phyloP scores from a whole-genome alignment of 2,888 invertebrate genomes.

The Megamerina dolium region DNA sequence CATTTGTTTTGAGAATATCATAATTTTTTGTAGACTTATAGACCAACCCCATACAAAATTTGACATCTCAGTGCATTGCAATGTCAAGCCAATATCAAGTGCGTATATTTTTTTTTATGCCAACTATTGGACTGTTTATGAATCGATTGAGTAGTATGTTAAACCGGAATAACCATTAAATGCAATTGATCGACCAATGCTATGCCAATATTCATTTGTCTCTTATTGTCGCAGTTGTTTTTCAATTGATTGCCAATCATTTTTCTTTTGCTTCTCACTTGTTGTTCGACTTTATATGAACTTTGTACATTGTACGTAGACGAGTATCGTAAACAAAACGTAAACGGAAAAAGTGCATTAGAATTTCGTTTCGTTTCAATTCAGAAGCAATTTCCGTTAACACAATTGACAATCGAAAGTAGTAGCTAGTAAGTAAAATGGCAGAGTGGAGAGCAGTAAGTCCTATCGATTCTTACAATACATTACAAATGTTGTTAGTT shows the following conservation, averaged over 20 bases:
- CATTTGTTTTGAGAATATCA: too few species aligned
- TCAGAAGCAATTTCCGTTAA: slow-evolving; percentile 3
- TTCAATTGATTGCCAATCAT: too few species aligned
- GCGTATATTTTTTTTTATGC: too few species aligned
- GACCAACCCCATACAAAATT: too few species aligned
- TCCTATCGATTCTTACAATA: background rate
- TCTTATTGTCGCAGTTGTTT: background rate
- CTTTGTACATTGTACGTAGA: background rate
- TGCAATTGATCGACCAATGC: background rate
- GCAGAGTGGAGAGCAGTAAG: background rate
- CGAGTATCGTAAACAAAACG: background rate
- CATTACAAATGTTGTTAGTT: slow-evolving; percentile 6
- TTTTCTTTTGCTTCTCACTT: too few species aligned
- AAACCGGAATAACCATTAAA: slow-evolving; percentile 1
- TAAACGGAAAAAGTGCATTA: slow-evolving; percentile 2
- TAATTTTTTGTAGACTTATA: too few species aligned
- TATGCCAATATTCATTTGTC: background rate
- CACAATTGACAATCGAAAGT: background rate
- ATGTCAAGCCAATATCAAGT: too few species aligned
- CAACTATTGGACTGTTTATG: too few species aligned
- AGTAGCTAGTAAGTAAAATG: background rate
- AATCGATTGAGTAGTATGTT: too few species aligned
- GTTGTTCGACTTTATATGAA: too few species aligned
- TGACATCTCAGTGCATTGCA: too few species aligned
- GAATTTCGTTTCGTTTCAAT: slow-evolving; percentile 3